Base-by-base conservation (phyloP, 2,797 vertebrate species). In the Poecilia picta region DNA sequence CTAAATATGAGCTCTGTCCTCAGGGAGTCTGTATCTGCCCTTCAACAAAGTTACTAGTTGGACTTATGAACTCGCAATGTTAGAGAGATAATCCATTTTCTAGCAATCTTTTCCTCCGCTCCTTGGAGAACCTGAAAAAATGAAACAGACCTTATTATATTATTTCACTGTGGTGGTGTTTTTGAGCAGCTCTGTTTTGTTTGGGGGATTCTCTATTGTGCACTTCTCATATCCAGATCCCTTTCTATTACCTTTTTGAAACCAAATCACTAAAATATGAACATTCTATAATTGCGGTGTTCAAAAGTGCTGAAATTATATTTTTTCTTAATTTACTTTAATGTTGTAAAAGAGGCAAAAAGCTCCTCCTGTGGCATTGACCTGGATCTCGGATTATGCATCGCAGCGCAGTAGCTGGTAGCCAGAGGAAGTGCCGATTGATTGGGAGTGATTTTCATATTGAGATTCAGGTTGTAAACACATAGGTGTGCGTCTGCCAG, bases 21-120 rank as follows among this genome's bases (percentile, higher is more conserved):
- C 57, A 13, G 94, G 92, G 94, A 94, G 84, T 77, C 89, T 88
- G 43, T 95, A 95, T 95, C 94, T 95, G 94, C 94, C 94, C 94
- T 95, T 95, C 94, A 95, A 95, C 94, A 94, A 95, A 95, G 94
- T 95, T 95, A 94, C 88, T 85, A 91, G 93, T 95, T 94, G 94
- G 94, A 95, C 94, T 94, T 94, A 92, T 94, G 94, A 95, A 95
- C 94, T 95, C 77, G 82, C 92, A 93, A 90, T 89, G 92, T 94
- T 94, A 89, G 87, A 92, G 90, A 93, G 94, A 95, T 95, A 95
- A 95, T 95, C 93, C 91, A 91, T 95, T 95, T 95, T 95, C 92
- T 81, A 91, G 93, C 93, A 95, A 95, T 94, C 94, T 93, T 90
- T 94, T 88, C 77, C 88, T 87, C 85, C 15, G 80, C 82, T 94